These are phyloP conservation scores for Palythoa heliodiscus DNA, from an alignment of 92 coral and sea anemone genomes.

Conservation along the genomic window DNA sequence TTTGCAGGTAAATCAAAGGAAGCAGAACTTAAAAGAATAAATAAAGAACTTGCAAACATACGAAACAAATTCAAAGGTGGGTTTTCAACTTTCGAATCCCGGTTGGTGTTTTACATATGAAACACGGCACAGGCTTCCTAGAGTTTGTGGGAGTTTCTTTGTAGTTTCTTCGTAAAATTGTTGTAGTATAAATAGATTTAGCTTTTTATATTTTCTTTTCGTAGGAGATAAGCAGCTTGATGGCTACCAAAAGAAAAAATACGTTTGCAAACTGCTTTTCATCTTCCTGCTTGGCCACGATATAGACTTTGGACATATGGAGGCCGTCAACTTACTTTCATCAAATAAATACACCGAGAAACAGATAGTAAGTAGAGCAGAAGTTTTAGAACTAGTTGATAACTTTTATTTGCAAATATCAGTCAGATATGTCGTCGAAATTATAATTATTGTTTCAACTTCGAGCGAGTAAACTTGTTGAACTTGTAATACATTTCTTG, in stretches of 20 bases:
- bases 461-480: neutral
- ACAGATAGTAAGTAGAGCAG: slow-evolving; percentile 83
- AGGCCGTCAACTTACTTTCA: slow-evolving; percentile 94
- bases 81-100: slow-evolving; percentile 22
- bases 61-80: slow-evolving; percentile 98
- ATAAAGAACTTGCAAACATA: slow-evolving; percentile 98
- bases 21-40: slow-evolving; percentile 94
- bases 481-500: neutral
- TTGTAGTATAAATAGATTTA: neutral
- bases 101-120: neutral
- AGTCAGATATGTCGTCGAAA: neutral
- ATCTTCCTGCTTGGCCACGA: slow-evolving; percentile 95
- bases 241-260: slow-evolving; percentile 99
- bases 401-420: neutral
- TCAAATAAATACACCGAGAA: slow-evolving; percentile 99
- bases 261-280: slow-evolving; percentile 95
- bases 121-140: neutral
- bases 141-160: neutral
- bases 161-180: neutral
- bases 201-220: neutral
- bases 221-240: slow-evolving; percentile 96
- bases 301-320: slow-evolving; percentile 99
- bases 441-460: neutral
- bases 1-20: slow-evolving; percentile 94
- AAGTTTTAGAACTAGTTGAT: neutral